Conservation (phyloP, 2,797 vertebrate genomes). For the Coregonus ussuriensis region DNA sequence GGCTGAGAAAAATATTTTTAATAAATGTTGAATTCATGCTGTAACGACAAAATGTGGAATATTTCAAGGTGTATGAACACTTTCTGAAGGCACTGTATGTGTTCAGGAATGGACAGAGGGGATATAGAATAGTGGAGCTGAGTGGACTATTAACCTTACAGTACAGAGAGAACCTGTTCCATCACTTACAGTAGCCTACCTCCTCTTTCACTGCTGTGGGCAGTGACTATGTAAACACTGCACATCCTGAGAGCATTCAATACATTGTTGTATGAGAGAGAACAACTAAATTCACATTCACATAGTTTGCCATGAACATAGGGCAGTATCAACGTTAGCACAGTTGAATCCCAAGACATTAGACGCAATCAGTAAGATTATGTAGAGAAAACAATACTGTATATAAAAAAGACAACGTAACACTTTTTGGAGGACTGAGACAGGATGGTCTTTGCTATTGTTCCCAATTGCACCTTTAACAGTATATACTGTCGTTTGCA, state of each 20-base stretch:
- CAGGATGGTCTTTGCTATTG: background rate
- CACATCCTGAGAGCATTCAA: slow-evolving; percentile 12
- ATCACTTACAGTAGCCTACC: background rate
- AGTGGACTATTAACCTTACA: slow-evolving; percentile 9
- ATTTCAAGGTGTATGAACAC: too few species aligned
- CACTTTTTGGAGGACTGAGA: background rate
- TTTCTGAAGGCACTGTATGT: slow-evolving; percentile 10
- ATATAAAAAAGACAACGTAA: background rate
- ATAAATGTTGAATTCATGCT: too few species aligned
- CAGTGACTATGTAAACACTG: background rate
- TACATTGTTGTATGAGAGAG: background rate
- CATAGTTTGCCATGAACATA: background rate
- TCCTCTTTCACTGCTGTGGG: background rate
- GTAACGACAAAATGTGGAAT: background rate
- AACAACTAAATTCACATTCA: background rate
- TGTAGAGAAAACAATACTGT: too few species aligned
- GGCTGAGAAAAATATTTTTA: too few species aligned
- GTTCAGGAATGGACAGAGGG: slow-evolving; percentile 38
- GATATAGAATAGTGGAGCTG: slow-evolving; percentile 5
- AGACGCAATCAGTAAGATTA: too few species aligned
- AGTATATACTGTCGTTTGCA: background rate
- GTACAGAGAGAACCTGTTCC: slow-evolving; percentile 10
- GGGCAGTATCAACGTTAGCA: too few species aligned
- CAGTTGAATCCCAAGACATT: too few species aligned
- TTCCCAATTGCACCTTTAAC: background rate